A percentile compares a stretch with the other conserved stretches of the same genome.
phyloP scores from a whole-genome alignment of 2,797 vertebrate species.

The Naso thynnoides region DNA sequence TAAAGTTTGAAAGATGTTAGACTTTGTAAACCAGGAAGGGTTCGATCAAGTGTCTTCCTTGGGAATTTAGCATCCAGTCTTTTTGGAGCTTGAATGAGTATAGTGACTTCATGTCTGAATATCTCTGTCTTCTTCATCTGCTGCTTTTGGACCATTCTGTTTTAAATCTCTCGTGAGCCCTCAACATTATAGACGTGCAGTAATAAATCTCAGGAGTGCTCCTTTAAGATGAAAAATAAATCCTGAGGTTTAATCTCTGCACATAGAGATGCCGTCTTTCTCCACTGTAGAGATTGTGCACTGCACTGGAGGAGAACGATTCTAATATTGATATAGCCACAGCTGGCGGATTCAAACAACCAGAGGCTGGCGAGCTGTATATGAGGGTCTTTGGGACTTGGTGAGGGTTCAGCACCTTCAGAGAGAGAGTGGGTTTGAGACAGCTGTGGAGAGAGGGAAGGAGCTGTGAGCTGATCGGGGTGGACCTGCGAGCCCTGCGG shows the following conservation, averaged over 20 bases:
- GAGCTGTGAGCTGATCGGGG: conserved; percentile 55
- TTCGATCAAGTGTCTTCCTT: neutral
- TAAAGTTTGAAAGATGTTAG: neutral
- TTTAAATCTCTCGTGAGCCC: conserved; percentile 20
- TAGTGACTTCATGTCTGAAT: neutral
- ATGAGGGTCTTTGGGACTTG: conserved; percentile 26
- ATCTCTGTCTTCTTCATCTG: neutral
- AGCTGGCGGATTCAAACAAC: conserved; percentile 37
- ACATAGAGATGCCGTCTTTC: conserved; percentile 16
- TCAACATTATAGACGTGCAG: neutral
- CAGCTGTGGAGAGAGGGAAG: conserved; percentile 6
- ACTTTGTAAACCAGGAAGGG: neutral
- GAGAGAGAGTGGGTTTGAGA: conserved; percentile 20
- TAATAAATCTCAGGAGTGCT: conserved; percentile 14
- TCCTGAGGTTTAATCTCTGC: conserved; percentile 36
- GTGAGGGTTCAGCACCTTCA: conserved; percentile 28
- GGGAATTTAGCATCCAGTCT: neutral
- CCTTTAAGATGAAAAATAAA: conserved; percentile 44
- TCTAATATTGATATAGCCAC: conserved; percentile 44
- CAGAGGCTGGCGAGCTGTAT: conserved; percentile 5
- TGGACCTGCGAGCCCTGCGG: conserved; percentile 48
- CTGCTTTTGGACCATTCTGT: conserved; percentile 22
- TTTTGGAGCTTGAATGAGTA: conserved; percentile 8
- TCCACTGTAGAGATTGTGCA: conserved; percentile 12
- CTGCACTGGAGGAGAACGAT: conserved; percentile 28